Evolutionary conservation across 2,797 vertebrate genomes (phyloP).

Genomic region (Scomberomorus guttatus): DNA sequence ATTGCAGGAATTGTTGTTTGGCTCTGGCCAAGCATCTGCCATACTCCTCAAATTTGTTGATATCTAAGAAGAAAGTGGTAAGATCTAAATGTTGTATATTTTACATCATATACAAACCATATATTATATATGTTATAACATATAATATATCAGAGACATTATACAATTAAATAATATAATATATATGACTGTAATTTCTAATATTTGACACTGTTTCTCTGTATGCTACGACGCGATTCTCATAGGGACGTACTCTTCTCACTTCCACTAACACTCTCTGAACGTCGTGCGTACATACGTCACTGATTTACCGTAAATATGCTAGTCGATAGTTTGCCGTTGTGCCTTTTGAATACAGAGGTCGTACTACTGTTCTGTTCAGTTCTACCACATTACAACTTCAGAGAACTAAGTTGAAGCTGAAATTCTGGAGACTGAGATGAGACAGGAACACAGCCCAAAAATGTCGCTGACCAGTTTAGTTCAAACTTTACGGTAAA

Average conservation of each 20-base stretch:
- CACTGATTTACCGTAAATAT: constrained; percentile 55
- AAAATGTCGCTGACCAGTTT: neutral
- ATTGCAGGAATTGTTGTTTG: neutral
- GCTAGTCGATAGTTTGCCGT: neutral
- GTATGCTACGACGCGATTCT: neutral
- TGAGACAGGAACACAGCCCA: accelerated
- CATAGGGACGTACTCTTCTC: neutral
- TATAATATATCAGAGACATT: no score
- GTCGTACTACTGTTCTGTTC: neutral
- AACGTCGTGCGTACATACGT: neutral
- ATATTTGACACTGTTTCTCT: no score
- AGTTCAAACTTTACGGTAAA: constrained; percentile 66
- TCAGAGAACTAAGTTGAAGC: accelerated
- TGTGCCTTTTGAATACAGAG: neutral
- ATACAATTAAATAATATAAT: neutral
- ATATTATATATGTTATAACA: neutral
- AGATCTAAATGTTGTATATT: no score
- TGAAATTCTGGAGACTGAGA: accelerated
- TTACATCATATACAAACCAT: neutral
- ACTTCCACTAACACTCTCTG: constrained; percentile 52
- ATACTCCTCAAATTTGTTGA: neutral
- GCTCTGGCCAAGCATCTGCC: neutral
- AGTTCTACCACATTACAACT: neutral
- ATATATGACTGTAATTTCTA: no score
- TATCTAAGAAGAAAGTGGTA: neutral